Conservation (phyloP, 2,797 vertebrate genomes). For the Odontamblyopus rebecca region DNA sequence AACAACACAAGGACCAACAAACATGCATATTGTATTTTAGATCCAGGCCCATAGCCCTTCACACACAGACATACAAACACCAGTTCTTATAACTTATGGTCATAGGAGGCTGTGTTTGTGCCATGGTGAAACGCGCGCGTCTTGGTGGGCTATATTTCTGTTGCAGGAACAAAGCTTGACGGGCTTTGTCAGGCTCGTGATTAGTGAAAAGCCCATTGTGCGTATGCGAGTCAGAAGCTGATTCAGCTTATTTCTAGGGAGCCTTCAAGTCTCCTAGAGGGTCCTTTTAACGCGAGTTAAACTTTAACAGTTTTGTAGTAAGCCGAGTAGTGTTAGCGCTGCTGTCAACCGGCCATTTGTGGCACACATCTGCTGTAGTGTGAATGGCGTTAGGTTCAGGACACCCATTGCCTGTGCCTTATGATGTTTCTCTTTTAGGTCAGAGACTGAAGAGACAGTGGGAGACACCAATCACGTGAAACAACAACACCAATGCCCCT, state of each 20-base stretch:
- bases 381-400: constrained; percentile 9
- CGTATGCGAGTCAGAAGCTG: constrained; percentile 76
- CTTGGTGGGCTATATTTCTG: constrained; percentile 48
- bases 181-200: constrained; percentile 68
- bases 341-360: constrained; percentile 28
- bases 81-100: too few species aligned
- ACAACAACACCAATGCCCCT: constrained; percentile 85
- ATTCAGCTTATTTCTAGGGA: constrained; percentile 84
- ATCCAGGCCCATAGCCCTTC: neutral
- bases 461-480: constrained; percentile 84
- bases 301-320: constrained; percentile 91
- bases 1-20: neutral
- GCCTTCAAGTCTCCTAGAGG: constrained; percentile 66
- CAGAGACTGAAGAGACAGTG: constrained; percentile 71
- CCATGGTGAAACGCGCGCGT: constrained; percentile 22
- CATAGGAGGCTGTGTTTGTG: constrained; percentile 8
- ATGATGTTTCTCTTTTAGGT: constrained; percentile 68
- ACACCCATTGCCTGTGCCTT: neutral
- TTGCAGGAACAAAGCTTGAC: constrained; percentile 60
- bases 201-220: constrained; percentile 79
- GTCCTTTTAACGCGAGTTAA: constrained; percentile 86
- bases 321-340: constrained; percentile 32
- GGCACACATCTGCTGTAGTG: constrained; percentile 7
- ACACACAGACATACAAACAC: neutral
- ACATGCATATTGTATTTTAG: neutral